Evolutionary conservation across 2,888 invertebrate genomes (phyloP).

Genomic region (Saturnia pavonia): DNA sequence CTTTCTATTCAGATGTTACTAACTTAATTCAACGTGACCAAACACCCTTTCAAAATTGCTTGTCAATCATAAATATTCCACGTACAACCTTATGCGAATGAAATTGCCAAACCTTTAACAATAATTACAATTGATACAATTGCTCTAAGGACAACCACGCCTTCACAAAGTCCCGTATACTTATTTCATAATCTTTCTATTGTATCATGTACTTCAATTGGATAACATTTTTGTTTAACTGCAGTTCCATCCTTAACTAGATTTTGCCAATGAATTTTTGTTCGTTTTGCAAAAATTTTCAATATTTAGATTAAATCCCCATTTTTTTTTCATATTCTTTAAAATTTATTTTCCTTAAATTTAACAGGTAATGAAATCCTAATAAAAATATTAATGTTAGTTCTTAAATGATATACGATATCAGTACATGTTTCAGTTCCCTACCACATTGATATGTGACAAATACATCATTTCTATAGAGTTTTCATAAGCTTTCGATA

Average conservation of each 20-base stretch:
- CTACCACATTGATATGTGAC: background rate
- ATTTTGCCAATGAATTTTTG: background rate
- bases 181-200: background rate
- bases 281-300: background rate
- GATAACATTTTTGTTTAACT: background rate
- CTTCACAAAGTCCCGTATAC: constrained; percentile 18
- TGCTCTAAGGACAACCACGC: constrained; percentile 24
- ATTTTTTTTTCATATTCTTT: too few species aligned
- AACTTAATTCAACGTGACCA: background rate
- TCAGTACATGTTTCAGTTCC: background rate
- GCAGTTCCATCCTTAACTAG: background rate
- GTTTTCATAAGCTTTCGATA: background rate
- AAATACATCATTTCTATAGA: background rate
- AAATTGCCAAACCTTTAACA: constrained; percentile 16
- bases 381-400: background rate
- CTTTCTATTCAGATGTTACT: background rate
- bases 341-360: background rate
- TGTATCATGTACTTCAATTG: background rate
- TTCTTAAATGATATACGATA: background rate
- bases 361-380: too few species aligned
- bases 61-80: constrained; percentile 9
- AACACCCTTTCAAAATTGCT: background rate
- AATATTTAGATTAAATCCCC: background rate
- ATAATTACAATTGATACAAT: constrained; percentile 27
- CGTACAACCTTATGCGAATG: constrained; percentile 3